Base-by-base conservation (phyloP, 2,888 invertebrate genomes). In the Oeneis ivallda region DNA sequence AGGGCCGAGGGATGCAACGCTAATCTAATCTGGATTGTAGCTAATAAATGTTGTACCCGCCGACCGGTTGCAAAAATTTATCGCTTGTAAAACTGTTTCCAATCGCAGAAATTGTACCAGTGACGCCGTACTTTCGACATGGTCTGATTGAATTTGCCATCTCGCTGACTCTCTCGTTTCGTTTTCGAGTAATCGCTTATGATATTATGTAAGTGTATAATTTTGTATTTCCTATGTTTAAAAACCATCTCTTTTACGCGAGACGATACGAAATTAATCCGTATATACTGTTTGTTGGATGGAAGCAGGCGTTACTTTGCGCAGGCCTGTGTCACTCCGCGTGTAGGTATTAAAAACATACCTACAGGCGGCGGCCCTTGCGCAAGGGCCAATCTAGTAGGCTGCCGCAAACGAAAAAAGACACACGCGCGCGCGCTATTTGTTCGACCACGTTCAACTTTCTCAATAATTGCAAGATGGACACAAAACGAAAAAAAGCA, bases 31-130 rank as follows among this genome's bases (percentile, higher is more conserved):
- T 84, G 85, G 87, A 87, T 88, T 88, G 89, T 82, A 90, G 86
- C 89, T 91, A 91, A 92, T 92, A 92, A 92, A 92, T 92, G 90
- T 91, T 87, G 85, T 85, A 89, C 77, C 83, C 83, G 81, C 81
- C 79, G 85, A 84, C 85, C 85, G 81, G 84, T 83, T 82, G 84
- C 83, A 84, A 82, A 79, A 89, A 90, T 92, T 91, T 92, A 91
- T 92, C 81, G 91, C 91, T 90, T 90, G 90, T 89, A 91, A 91
- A 92, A 91, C 90, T 92, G 89, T 91, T 90, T 89, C 89, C 89
- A 91, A 92, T 91, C 87, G 90, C 76, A 82, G 85, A 83, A 84
- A 89, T 86, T 84, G 88, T 81, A 78, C 76, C 84, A 83, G 82
- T 85, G 86, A 85, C 83, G 81, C 79, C 75, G 74, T 78, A 74